phyloP scores from a whole-genome alignment of 2,888 invertebrate species.

The Acrocyrtus sp. region DNA sequence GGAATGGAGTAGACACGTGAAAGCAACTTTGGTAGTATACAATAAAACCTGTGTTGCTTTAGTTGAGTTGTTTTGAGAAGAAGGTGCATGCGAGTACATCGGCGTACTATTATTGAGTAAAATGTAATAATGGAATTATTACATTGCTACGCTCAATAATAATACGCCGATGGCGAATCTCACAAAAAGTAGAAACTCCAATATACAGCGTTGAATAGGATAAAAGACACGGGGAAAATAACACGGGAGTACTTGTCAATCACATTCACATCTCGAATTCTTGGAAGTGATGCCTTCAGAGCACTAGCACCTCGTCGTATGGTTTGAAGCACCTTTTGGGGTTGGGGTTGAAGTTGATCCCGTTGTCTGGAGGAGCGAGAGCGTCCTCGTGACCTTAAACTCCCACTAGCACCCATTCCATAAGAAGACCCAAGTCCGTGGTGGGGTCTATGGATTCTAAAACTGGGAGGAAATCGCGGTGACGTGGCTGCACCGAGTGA shows the following conservation, averaged over 20 bases:
- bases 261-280: slow-evolving; percentile 96
- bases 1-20: no score
- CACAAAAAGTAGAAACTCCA: slow-evolving; percentile 88
- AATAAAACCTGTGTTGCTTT: background rate
- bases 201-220: slow-evolving; percentile 94
- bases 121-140: background rate
- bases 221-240: slow-evolving; percentile 94
- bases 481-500: slow-evolving; percentile 60
- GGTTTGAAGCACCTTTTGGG: slow-evolving; percentile 75
- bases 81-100: no score
- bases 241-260: slow-evolving; percentile 98
- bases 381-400: slow-evolving; percentile 48
- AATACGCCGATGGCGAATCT: slow-evolving; percentile 62
- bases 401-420: slow-evolving; percentile 43
- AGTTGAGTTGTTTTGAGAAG: background rate
- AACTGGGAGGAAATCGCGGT: slow-evolving; percentile 79
- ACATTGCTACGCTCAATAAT: slow-evolving; percentile 48
- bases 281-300: slow-evolving; percentile 89
- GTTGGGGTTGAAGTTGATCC: slow-evolving; percentile 53
- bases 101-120: no score
- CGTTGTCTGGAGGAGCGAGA: slow-evolving; percentile 51
- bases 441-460: slow-evolving; percentile 75
- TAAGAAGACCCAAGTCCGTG: slow-evolving; percentile 56
- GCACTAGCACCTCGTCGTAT: slow-evolving; percentile 86
- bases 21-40: slow-evolving; percentile 13